phyloP scores from a whole-genome alignment of 2,113 vertebrate species.

The Cheilinus undulatus region DNA sequence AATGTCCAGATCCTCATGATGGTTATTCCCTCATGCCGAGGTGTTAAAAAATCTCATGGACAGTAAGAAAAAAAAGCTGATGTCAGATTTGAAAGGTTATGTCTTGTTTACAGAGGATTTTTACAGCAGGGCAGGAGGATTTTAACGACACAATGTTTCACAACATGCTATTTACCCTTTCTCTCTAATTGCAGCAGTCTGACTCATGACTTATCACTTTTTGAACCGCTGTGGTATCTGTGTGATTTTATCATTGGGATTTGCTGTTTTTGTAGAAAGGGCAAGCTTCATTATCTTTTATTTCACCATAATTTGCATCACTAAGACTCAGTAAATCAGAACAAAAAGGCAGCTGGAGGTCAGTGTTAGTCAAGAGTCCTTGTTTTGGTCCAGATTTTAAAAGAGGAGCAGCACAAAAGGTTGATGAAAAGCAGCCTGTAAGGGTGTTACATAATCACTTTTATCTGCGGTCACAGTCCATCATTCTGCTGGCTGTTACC shows the following conservation, averaged over 20 bases:
- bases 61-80: neutral
- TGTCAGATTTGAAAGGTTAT: neutral
- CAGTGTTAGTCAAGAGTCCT: neutral
- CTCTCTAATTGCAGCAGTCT: neutral
- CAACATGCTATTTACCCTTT: neutral
- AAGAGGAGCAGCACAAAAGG: conserved; percentile 17
- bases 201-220: neutral
- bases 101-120: neutral
- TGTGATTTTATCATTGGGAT: neutral
- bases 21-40: neutral
- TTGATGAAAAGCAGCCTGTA: neutral
- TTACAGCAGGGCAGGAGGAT: neutral
- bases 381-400: conserved; percentile 19
- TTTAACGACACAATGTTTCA: neutral
- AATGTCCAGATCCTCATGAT: no score
- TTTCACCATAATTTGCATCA: neutral
- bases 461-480: conserved; percentile 31
- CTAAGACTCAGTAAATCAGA: neutral
- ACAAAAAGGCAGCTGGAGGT: conserved; percentile 15
- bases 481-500: conserved; percentile 2
- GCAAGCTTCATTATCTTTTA: neutral
- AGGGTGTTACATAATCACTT: conserved; percentile 37
- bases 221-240: neutral
- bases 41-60: neutral
- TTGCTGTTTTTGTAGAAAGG: neutral